Percentiles rank a stretch among this genome's conserved stretches.
Evolutionary conservation across 2,113 vertebrate species (phyloP).

Genomic region (Clupea harengus): DNA sequence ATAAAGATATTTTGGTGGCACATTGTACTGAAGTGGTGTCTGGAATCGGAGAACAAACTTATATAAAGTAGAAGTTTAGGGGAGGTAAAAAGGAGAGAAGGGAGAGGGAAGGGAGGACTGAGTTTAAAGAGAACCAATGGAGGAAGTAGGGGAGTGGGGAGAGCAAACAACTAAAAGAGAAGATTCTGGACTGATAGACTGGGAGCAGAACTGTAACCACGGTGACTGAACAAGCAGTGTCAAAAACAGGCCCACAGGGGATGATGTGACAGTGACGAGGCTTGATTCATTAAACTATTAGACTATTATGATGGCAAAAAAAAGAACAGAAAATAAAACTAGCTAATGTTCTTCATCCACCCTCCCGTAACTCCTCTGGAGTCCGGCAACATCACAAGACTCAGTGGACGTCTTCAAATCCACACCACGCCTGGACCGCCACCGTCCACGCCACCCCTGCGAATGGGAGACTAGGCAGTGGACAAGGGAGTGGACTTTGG

Average conservation of each 20-base stretch:
- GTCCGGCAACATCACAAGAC: not conserved
- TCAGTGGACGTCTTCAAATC: not conserved
- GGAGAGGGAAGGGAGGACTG: not conserved
- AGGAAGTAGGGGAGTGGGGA: not conserved
- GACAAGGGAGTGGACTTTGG: not conserved
- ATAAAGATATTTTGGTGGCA: too few relatives aligned
- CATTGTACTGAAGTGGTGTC: too few relatives aligned
- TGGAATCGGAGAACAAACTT: too few relatives aligned
- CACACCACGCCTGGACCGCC: not conserved
- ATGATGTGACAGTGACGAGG: not conserved
- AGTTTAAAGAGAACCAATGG: not conserved
- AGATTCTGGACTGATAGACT: not conserved
- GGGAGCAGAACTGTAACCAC: not conserved
- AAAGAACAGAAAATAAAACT: not conserved
- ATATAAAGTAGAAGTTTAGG: not conserved
- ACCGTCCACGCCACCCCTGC: slow-evolving; percentile 10
- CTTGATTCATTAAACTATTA: not conserved
- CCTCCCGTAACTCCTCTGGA: not conserved
- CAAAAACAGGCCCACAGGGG: not conserved
- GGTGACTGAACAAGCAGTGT: not conserved
- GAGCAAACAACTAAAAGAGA: not conserved
- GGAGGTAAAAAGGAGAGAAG: not conserved
- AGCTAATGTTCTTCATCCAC: not conserved
- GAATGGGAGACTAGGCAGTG: not conserved
- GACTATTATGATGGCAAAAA: not conserved